Conservation (phyloP, 2,797 vertebrate genomes). For the Halcyon badia region DNA sequence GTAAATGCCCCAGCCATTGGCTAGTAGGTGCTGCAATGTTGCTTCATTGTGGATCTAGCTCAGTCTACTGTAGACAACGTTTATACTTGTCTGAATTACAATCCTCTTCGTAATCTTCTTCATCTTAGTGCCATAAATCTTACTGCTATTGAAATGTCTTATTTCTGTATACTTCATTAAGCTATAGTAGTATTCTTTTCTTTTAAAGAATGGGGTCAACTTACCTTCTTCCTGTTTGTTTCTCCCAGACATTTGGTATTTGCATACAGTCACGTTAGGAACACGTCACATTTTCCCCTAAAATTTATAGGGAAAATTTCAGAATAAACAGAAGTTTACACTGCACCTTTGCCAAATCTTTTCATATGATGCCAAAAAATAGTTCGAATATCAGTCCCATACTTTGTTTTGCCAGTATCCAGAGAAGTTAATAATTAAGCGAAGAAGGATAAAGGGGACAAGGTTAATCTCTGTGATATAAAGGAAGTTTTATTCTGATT, state of each 20-base stretch:
- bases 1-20: not conserved
- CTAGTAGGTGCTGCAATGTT: not conserved
- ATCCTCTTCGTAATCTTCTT: not conserved
- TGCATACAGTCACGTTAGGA: not conserved
- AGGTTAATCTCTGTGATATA: not conserved
- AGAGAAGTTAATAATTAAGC: not conserved
- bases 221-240: not conserved
- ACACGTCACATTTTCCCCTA: not conserved
- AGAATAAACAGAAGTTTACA: not conserved
- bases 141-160: not conserved
- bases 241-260: not conserved
- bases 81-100: not conserved
- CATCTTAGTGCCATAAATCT: not conserved
- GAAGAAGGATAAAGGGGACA: not conserved
- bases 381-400: not conserved
- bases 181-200: not conserved
- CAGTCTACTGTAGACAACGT: not conserved
- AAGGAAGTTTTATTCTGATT: not conserved
- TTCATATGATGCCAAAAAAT: not conserved
- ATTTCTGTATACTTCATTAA: not conserved
- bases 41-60: not conserved
- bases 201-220: not conserved
- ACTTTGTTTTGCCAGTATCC: not conserved
- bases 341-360: not conserved
- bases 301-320: not conserved